Conservation (phyloP, 2,888 invertebrate genomes). For the Phlogophora meticulosa region DNA sequence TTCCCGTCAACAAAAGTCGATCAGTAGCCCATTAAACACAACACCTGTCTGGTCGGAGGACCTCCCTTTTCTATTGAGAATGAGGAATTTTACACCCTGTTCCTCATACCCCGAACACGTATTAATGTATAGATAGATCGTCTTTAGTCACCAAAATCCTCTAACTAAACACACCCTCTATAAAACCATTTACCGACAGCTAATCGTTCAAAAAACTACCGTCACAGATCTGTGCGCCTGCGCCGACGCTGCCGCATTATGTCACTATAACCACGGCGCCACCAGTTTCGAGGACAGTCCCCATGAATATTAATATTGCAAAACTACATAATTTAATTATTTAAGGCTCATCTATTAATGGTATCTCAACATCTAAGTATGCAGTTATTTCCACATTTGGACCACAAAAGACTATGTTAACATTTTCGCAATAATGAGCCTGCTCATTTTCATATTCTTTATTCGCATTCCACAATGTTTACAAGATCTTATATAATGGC, state of each 20-base stretch:
- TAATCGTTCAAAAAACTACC: neutral
- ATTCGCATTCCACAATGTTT: too few relatives aligned
- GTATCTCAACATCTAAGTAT: slow-evolving; percentile 16
- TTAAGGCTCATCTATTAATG: slow-evolving; percentile 16
- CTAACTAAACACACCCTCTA: neutral
- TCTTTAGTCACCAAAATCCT: neutral
- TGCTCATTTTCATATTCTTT: too few relatives aligned
- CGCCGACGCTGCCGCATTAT: neutral
- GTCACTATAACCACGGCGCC: slow-evolving; percentile 6
- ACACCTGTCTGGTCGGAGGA: too few relatives aligned
- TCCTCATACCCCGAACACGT: too few relatives aligned
- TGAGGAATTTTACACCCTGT: too few relatives aligned
- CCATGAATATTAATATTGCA: slow-evolving; percentile 34
- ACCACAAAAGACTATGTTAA: slow-evolving; percentile 23
- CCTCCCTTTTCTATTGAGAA: too few relatives aligned
- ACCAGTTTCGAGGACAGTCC: neutral
- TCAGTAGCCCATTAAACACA: too few relatives aligned
- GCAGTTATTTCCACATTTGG: slow-evolving; percentile 36
- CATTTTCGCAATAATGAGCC: slow-evolving; percentile 10
- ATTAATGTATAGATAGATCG: too few relatives aligned
- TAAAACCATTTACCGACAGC: neutral
- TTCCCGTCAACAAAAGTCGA: too few relatives aligned
- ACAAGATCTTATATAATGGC: too few relatives aligned
- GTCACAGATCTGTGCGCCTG: neutral
- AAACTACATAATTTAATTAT: slow-evolving; percentile 24